Evolutionary conservation across 2,113 vertebrate genomes (phyloP).

Genomic region (Cebidichthys violaceus): DNA sequence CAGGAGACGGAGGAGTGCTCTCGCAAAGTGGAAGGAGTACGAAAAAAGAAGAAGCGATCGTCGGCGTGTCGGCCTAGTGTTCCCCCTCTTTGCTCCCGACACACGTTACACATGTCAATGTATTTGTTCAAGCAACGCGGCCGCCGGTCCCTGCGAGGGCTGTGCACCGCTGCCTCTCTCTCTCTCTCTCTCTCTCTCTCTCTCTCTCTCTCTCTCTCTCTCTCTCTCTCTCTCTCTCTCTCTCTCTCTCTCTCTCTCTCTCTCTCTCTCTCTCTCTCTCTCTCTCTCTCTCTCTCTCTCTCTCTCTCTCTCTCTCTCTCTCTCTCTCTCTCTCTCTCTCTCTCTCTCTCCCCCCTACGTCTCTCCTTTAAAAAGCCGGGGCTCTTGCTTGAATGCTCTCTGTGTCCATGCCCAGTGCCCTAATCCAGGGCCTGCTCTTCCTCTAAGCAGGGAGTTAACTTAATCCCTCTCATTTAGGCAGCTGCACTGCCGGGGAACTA

Average conservation of each 20-base stretch:
- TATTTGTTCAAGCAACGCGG: conserved; percentile 79
- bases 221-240: too few relatives aligned
- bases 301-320: too few relatives aligned
- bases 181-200: too few relatives aligned
- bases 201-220: too few relatives aligned
- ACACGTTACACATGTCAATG: conserved; percentile 72
- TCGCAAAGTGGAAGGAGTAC: background rate
- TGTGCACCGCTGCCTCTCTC: conserved; percentile 73
- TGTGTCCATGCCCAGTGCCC: conserved; percentile 78
- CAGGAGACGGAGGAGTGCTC: conserved; percentile 13
- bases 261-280: too few relatives aligned
- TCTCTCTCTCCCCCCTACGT: conserved; percentile 53
- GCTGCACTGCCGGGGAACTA: conserved; percentile 74
- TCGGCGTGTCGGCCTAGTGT: conserved; percentile 52
- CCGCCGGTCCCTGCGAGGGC: conserved; percentile 64
- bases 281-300: too few relatives aligned
- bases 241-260: too few relatives aligned
- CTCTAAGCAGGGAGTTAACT: conserved; percentile 80
- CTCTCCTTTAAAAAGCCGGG: conserved; percentile 76
- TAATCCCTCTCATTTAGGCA: conserved; percentile 84
- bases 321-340: too few relatives aligned
- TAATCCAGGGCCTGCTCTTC: conserved; percentile 81
- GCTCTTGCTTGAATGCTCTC: conserved; percentile 78
- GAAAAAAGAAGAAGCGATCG: conserved; percentile 16
- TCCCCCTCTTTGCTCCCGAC: conserved; percentile 53